These are phyloP conservation scores for Sarotherodon lohbergeri DNA, from an alignment of 2,113 vertebrate species.

Conservation along the genomic window DNA sequence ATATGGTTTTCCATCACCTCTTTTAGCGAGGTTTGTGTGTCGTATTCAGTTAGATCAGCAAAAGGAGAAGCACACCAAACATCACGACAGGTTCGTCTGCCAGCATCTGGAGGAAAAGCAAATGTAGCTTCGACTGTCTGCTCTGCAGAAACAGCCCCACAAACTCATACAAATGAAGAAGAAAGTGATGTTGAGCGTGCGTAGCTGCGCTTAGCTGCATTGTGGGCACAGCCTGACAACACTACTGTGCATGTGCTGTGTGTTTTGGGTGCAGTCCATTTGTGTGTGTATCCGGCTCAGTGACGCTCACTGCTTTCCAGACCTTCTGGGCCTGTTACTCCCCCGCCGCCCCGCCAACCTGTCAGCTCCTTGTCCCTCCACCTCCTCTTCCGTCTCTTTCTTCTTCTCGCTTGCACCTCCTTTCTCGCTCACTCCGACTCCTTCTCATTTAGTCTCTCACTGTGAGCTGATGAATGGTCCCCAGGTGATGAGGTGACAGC, in stretches of 20 bases:
- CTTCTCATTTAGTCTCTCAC: background rate
- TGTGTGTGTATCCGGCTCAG: conserved; percentile 11
- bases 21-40: background rate
- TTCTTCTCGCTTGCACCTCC: background rate
- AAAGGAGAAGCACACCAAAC: background rate
- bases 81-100: background rate
- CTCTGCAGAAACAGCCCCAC: background rate
- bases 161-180: background rate
- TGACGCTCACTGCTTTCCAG: conserved; percentile 17
- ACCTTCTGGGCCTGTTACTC: conserved; percentile 23
- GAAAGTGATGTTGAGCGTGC: background rate
- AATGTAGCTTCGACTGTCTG: background rate
- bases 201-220: background rate
- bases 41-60: background rate
- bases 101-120: background rate
- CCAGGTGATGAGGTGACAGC: conserved; percentile 47
- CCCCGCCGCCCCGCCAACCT: conserved; percentile 8
- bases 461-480: conserved; percentile 44
- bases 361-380: background rate
- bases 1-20: background rate
- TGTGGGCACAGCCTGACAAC: background rate
- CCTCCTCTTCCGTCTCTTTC: background rate
- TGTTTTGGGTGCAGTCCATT: background rate
- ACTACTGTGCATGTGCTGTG: background rate
- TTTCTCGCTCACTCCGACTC: background rate